A percentile compares a stretch with the other conserved stretches of the same genome.
Evolutionary conservation across 2,797 vertebrate genomes (phyloP).

Genomic region (Gambusia yucatana): DNA sequence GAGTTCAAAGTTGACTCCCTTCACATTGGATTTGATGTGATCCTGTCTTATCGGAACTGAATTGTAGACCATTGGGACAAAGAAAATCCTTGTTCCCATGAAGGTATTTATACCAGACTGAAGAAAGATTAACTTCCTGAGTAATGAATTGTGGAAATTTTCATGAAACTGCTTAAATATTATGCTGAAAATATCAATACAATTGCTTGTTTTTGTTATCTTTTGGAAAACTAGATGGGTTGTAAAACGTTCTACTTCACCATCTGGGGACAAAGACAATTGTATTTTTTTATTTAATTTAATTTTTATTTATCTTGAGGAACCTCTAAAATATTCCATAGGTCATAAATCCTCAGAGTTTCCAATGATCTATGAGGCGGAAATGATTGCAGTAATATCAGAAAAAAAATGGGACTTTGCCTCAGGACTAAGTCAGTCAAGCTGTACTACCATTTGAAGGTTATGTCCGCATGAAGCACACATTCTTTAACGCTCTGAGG

Average conservation of each 20-base stretch:
- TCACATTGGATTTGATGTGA: constrained; percentile 24
- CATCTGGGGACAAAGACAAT: constrained; percentile 8
- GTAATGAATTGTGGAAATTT: constrained; percentile 59
- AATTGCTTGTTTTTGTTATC: neutral
- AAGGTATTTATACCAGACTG: constrained; percentile 21
- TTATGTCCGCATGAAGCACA: constrained; percentile 24
- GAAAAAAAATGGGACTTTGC: constrained; percentile 63
- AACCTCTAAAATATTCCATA: constrained; percentile 54
- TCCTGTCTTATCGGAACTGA: constrained; percentile 54
- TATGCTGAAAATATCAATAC: neutral
- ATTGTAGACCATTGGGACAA: constrained; percentile 40
- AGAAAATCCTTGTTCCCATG: constrained; percentile 37
- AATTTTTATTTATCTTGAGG: neutral
- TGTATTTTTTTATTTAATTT: neutral
- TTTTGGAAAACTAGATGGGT: neutral
- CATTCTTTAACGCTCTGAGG: constrained; percentile 4
- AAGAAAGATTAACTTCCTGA: constrained; percentile 70
- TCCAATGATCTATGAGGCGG: constrained; percentile 57
- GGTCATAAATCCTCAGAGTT: constrained; percentile 57
- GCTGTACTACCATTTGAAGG: constrained; percentile 30
- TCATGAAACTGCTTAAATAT: constrained; percentile 18
- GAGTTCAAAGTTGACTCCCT: constrained; percentile 12
- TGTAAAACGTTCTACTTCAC: constrained; percentile 9
- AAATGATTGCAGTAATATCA: constrained; percentile 47
- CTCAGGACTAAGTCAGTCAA: constrained; percentile 45